Base-by-base conservation (phyloP, 2,888 invertebrate genomes). In the Hyalella azteca region DNA sequence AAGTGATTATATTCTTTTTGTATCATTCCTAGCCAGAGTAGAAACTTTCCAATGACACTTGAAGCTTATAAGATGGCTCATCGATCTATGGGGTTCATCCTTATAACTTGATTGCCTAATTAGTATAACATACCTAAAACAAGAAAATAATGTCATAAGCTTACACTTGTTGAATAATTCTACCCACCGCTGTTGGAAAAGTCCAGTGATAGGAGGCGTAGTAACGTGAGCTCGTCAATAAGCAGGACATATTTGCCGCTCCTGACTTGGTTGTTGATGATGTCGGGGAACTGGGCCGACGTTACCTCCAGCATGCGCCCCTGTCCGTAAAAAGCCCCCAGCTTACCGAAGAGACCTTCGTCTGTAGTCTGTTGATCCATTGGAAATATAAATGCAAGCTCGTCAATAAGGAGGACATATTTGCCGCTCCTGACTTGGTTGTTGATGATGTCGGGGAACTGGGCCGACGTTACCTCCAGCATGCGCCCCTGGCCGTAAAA, bases 191-290 rank as follows among this genome's bases (percentile, higher is more conserved):
- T 75, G 36, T 36, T 45, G 1, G 75, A 75, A 45, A 75, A 75
- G n/a, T 75, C 45, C 1, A 75, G 22, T 9, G 75, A 75, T n/a
- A 45, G 22, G 11, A 75, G 40, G n/a, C 75, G 40, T 0, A 75
- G 45, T 11, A 75, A 4, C 11, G 75, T 75, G 15, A 75, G 36
- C 45, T 45, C 75, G 45, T 75, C 75, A 11, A 45, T 22, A 22
- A 75, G 75, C 40, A 75, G 45, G 7, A 75, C 75, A 22, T 36
- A 75, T 9, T 75, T 45, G 40, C 75, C 75, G 45, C 75, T 75
- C 29, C 45, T 36, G 13, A 75, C 75, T 45, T 75, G 22, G n/a
- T 41, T 13, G 1, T n/a, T 22, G 41, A 75, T 75, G 15, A 22
- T 29, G 39, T 40, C 1, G 5, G 45, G 75, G 45, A 75, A 75